Base-by-base conservation (phyloP, 2,113 vertebrate species). In the Paraplagusia blochii region DNA sequence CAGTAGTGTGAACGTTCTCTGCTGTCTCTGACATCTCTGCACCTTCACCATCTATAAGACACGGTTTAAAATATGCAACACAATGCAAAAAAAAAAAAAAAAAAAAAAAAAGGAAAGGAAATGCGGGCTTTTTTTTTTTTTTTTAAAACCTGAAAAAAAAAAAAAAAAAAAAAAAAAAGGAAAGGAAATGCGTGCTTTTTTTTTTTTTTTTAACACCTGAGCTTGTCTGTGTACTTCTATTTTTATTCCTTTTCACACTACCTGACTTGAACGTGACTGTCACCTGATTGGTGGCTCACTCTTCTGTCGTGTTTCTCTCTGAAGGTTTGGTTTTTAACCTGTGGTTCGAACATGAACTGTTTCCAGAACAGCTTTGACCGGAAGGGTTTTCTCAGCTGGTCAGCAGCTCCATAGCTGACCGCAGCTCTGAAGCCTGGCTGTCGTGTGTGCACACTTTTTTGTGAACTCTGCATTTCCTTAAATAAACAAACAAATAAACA, bases 11-110 rank as follows among this genome's bases (percentile, higher is more conserved):
- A 29, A 29, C 6, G 22, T 29, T 29, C 3, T 29, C 8, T 44
- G 34, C 35, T 64, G 35, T 64, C 48, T 42, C 8, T 36, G 65
- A 39, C 63, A 11, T 10, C 29, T 17, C 34, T 11, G 8, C 39
- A 53, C 22, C 36, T n/a, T 55, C 17, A 60, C 11, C 47, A 18
- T 46, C 49, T 40, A 29, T 14, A 46, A 19, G 9, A 59, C 51
- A n/a, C 7, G 33, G 16, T 62, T 56, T 60, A 45, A 5, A 19
- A 46, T 46, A 50, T 74, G 72, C 18, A 69, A 75, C 49, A 69
- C 44, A 50, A 66, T 54, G 68, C 59, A 76, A 62, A 66, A 80
- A 29, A 6, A 29, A 6, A n/a, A n/a, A n/a, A n/a, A n/a, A n/a
- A n/a, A n/a, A n/a, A n/a, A n/a, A n/a, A n/a, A n/a, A n/a, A n/a